Conservation (phyloP, 2,888 invertebrate species). For the Terebella lapidaria region DNA sequence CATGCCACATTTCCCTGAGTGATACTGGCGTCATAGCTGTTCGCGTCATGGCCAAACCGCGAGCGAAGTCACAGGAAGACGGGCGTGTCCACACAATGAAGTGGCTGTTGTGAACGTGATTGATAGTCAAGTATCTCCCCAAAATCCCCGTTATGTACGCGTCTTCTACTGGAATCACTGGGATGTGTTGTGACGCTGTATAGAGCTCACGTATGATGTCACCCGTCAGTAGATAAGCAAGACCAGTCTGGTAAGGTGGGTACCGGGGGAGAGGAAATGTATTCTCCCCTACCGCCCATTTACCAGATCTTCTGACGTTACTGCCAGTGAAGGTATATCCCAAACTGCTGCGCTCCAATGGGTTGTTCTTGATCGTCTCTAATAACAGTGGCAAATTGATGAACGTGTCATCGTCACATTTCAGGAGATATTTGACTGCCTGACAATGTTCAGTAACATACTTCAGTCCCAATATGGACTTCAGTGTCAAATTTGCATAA, state of each 20-base stretch:
- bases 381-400: conserved; percentile 24
- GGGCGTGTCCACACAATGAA: too few relatives aligned
- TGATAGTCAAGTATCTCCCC: conserved; percentile 20
- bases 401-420: conserved; percentile 29
- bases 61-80: too few relatives aligned
- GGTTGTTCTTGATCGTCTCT: conserved; percentile 3
- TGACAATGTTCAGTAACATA: conserved; percentile 20
- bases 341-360: conserved; percentile 17
- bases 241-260: conserved; percentile 26
- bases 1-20: too few relatives aligned
- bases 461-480: conserved; percentile 26
- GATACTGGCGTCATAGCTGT: too few relatives aligned
- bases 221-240: conserved; percentile 22
- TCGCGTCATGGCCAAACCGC: too few relatives aligned
- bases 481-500: conserved; percentile 27
- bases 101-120: too few relatives aligned
- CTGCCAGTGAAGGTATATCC: conserved; percentile 22
- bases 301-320: conserved; percentile 16
- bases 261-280: conserved; percentile 20
- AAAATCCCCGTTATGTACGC: conserved; percentile 29
- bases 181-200: conserved; percentile 22
- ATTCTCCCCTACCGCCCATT: conserved; percentile 19
- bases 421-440: conserved; percentile 19
- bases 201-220: conserved; percentile 19
- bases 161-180: conserved; percentile 26